Conservation (phyloP, 1,140 invertebrate genomes). For the Paraescarpia echinospica region DNA sequence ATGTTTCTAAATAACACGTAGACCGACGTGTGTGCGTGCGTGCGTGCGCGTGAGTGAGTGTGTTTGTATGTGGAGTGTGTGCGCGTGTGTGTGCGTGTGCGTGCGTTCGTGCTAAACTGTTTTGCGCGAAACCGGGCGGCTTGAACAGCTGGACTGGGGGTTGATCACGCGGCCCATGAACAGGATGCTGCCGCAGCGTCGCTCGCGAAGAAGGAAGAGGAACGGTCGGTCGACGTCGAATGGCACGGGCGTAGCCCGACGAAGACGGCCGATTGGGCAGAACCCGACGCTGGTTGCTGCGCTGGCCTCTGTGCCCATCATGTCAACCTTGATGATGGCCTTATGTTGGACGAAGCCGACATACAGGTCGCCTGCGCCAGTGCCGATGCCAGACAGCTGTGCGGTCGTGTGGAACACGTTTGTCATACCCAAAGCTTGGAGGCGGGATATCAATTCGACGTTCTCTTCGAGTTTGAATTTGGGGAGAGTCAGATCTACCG, state of each 20-base stretch:
- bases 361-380: slow-evolving; percentile 4
- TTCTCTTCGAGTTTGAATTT: slow-evolving; percentile 60
- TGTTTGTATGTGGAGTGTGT: too few relatives aligned
- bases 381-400: background rate
- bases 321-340: slow-evolving; percentile 26
- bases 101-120: too few relatives aligned
- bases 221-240: slow-evolving; percentile 14
- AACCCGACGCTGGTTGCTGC: slow-evolving; percentile 26
- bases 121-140: too few relatives aligned
- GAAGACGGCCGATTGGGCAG: background rate
- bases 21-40: too few relatives aligned
- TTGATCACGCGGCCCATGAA: slow-evolving; percentile 6
- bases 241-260: background rate
- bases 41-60: too few relatives aligned
- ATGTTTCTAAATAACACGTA: too few relatives aligned
- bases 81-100: too few relatives aligned
- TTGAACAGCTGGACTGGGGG: too few relatives aligned
- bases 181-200: background rate
- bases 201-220: background rate
- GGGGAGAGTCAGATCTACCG: slow-evolving; percentile 59
- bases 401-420: background rate
- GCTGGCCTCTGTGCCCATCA: slow-evolving; percentile 27
- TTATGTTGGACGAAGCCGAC: slow-evolving; percentile 24
- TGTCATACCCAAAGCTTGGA: background rate
- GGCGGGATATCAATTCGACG: background rate